Evolutionary conservation across 2,113 vertebrate species (phyloP).

Genomic region (Speoplatyrhinus poulsoni): DNA sequence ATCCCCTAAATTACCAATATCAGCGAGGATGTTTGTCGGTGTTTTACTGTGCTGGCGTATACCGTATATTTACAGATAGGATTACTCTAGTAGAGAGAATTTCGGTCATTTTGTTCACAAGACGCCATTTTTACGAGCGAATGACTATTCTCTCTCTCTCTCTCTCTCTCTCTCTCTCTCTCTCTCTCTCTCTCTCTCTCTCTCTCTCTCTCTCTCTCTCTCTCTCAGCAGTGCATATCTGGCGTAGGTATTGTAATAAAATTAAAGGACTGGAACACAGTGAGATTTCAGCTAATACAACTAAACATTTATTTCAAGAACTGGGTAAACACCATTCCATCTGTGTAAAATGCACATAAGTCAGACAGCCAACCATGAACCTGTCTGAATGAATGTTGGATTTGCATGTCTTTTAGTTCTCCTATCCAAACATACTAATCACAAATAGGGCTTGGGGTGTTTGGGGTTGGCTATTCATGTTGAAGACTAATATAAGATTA

Average conservation of each 20-base stretch:
- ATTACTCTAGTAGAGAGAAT: conserved; percentile 24
- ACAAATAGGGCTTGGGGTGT: too few relatives aligned
- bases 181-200: conserved; percentile 18
- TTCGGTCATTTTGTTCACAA: conserved; percentile 61
- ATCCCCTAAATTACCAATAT: too few relatives aligned
- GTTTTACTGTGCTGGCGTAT: not conserved
- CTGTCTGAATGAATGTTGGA: too few relatives aligned
- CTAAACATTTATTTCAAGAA: too few relatives aligned
- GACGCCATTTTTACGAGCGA: conserved; percentile 78
- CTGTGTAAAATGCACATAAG: too few relatives aligned
- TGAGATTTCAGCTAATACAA: not conserved
- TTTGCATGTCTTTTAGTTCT: too few relatives aligned
- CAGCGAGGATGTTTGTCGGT: not conserved
- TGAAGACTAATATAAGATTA: too few relatives aligned
- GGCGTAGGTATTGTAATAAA: conserved; percentile 5
- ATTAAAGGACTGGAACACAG: not conserved
- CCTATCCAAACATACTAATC: too few relatives aligned
- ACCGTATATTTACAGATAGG: not conserved
- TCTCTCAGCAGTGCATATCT: conserved; percentile 12
- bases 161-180: conserved; percentile 11
- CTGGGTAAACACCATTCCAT: too few relatives aligned
- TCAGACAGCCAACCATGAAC: too few relatives aligned
- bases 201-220: not conserved
- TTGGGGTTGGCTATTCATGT: too few relatives aligned
- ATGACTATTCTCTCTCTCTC: conserved; percentile 38